Percentiles rank a stretch among this genome's conserved stretches.
phyloP scores from a whole-genome alignment of 2,797 vertebrate genomes.

The Rhinophrynus dorsalis region DNA sequence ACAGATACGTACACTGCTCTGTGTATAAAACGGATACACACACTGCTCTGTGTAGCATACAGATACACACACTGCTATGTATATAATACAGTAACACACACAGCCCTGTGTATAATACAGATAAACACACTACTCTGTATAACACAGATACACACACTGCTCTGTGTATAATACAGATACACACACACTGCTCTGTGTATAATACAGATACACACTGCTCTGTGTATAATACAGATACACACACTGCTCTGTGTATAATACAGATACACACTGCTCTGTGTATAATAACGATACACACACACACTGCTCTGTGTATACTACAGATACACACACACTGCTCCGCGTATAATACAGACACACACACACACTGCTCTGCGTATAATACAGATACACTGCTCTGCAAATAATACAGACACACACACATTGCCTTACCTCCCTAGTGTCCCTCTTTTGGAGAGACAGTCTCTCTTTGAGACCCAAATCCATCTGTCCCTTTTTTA shows the following conservation, averaged over 20 bases:
- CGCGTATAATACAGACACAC: too few relatives aligned
- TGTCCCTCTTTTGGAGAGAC: too few relatives aligned
- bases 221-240: background rate
- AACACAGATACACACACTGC: too few relatives aligned
- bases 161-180: too few relatives aligned
- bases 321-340: background rate
- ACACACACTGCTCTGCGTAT: background rate
- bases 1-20: background rate
- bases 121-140: too few relatives aligned
- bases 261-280: background rate
- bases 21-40: background rate
- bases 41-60: background rate
- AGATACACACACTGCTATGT: background rate
- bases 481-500: too few relatives aligned
- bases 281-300: background rate
- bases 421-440: too few relatives aligned
- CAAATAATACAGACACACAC: too few relatives aligned
- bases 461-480: too few relatives aligned
- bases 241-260: background rate
- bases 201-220: too few relatives aligned
- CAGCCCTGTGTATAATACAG: background rate
- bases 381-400: background rate
- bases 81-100: background rate
- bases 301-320: background rate
- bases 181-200: too few relatives aligned